A percentile compares a stretch with the other conserved stretches of the same genome.
These are phyloP conservation scores for Xestia rhomboidea DNA, from an alignment of 2,888 invertebrate species.

Conservation along the genomic window DNA sequence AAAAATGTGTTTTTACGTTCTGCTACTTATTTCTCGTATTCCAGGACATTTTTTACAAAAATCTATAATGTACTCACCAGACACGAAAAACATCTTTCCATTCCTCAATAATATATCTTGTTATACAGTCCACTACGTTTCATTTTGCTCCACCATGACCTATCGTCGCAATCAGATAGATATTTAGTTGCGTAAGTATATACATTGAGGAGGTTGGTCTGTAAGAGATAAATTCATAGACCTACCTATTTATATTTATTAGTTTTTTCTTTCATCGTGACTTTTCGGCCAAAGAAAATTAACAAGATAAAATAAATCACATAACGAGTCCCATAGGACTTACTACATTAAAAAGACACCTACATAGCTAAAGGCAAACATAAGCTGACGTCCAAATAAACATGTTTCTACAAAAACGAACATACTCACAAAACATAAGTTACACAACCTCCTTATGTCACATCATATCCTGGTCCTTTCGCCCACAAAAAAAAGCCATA, in stretches of 20 bases:
- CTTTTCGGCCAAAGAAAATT: neutral
- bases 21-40: too few species aligned
- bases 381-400: neutral
- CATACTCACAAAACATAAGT: neutral
- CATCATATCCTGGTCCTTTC: slow-evolving; percentile 20
- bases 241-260: neutral
- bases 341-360: neutral
- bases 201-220: neutral
- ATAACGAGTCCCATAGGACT: neutral
- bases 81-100: too few species aligned
- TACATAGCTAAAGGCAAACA: neutral
- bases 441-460: neutral
- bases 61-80: too few species aligned
- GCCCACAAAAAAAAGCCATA: slow-evolving; percentile 32
- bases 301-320: neutral
- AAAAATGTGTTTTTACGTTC: too few species aligned
- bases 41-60: too few species aligned
- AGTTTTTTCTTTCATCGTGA: neutral
- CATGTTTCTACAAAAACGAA: neutral
- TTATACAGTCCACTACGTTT: too few species aligned
- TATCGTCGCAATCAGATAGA: too few species aligned
- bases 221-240: neutral
- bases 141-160: too few species aligned
- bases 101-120: too few species aligned
- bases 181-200: neutral